Base-by-base conservation (phyloP, 2,888 invertebrate species). In the Pammene fasciana region DNA sequence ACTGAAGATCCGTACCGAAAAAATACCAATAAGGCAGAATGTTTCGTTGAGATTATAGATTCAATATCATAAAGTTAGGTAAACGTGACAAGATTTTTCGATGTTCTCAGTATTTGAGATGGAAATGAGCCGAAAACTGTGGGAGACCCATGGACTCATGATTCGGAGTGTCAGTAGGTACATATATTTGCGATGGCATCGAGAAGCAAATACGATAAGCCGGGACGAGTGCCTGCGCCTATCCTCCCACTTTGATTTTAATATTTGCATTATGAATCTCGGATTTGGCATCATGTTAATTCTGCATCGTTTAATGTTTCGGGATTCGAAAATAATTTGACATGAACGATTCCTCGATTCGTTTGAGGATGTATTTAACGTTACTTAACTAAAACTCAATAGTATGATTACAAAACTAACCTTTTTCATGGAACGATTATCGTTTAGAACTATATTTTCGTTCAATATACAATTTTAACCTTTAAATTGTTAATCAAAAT, bases 181-280 rank as follows among this genome's bases (percentile, higher is more conserved):
- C 82, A 83, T 84, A 4, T 83, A 83, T 84, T 85, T 81, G 78
- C 77, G 77, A 78, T 78, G 75, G 78, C 81, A 83, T 83, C 81
- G 82, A 81, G 78, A 77, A 77, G 81, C 80, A 84, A 86, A 84
- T 73, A 82, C 75, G 75, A n/a, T n/a, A n/a, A 78, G 78, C 56
- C 65, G 74, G 72, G 74, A 76, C 76, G 79, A 80, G 78, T 80
- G 80, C 50, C 26, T n/a, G n/a, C n/a, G n/a, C n/a, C n/a, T 79
- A 75, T 67, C 75, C 75, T 77, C 73, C 72, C 65, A 65, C 71
- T 72, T 75, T 75, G 71, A 79, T 79, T 78, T 78, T 74, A 74
- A 75, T 82, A 76, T 82, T 81, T 79, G 76, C 76, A 72, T 77
- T 74, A 68, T 71, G 72, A 72, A 73, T 78, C 18, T 54, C 52